phyloP scores from a whole-genome alignment of 2,113 vertebrate genomes.

The Athene noctua region DNA sequence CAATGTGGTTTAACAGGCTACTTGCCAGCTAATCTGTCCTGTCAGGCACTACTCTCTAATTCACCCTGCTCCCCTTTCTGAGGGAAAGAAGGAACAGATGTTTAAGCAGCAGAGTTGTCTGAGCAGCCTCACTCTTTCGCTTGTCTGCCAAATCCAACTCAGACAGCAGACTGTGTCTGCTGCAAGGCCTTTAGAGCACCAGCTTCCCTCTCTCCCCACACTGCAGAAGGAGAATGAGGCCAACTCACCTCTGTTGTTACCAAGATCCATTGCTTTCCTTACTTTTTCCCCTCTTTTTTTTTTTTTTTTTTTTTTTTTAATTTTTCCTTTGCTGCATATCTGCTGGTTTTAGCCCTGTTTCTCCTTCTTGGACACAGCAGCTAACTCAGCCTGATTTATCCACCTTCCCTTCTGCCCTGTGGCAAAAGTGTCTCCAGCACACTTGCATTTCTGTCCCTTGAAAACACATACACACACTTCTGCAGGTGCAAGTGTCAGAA shows the following conservation, averaged over 20 bases:
- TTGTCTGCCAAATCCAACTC: background rate
- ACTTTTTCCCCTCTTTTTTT: accelerated
- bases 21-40: background rate
- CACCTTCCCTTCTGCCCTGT: background rate
- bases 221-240: background rate
- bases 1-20: background rate
- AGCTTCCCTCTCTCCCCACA: background rate
- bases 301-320: too few species aligned
- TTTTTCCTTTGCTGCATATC: background rate
- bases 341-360: background rate
- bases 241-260: background rate
- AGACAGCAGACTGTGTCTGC: background rate
- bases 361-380: background rate
- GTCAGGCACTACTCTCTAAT: background rate
- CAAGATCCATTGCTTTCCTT: background rate
- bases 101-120: background rate
- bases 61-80: background rate
- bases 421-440: background rate
- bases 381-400: background rate
- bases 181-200: background rate
- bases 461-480: background rate
- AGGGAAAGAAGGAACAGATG: constrained; percentile 16
- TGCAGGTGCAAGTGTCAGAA: background rate
- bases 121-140: background rate
- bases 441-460: background rate